Evolutionary conservation across 2,797 vertebrate species (phyloP).

Genomic region (Threskiornis aethiopicus): DNA sequence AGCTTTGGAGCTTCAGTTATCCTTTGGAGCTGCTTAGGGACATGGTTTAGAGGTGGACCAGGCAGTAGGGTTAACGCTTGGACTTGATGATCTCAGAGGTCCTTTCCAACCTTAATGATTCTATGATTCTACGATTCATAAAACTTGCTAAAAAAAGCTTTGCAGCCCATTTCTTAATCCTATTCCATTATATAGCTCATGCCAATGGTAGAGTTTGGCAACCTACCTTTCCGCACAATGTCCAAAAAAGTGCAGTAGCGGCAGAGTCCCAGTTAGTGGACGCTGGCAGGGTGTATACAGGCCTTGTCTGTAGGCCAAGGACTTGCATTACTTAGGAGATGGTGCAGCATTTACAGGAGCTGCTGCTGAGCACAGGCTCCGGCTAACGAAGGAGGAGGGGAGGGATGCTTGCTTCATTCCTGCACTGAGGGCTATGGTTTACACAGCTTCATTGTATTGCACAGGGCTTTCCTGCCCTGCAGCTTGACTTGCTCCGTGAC

Average conservation of each 20-base stretch:
- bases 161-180: background rate
- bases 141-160: background rate
- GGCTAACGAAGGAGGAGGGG: background rate
- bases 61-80: too few relatives aligned
- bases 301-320: background rate
- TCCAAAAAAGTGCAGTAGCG: background rate
- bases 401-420: background rate
- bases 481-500: constrained; percentile 53
- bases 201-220: background rate
- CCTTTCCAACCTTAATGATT: too few relatives aligned
- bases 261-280: background rate
- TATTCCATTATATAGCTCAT: background rate
- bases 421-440: background rate
- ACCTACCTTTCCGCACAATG: background rate
- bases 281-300: background rate
- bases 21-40: too few relatives aligned
- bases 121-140: background rate
- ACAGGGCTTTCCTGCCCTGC: constrained; percentile 49
- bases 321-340: background rate
- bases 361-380: background rate
- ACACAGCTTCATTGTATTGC: constrained; percentile 34
- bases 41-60: too few relatives aligned
- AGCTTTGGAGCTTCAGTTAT: too few relatives aligned
- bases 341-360: background rate
- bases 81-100: too few relatives aligned